Base-by-base conservation (phyloP, 2,113 vertebrate genomes). In the Phaethon lepturus region DNA sequence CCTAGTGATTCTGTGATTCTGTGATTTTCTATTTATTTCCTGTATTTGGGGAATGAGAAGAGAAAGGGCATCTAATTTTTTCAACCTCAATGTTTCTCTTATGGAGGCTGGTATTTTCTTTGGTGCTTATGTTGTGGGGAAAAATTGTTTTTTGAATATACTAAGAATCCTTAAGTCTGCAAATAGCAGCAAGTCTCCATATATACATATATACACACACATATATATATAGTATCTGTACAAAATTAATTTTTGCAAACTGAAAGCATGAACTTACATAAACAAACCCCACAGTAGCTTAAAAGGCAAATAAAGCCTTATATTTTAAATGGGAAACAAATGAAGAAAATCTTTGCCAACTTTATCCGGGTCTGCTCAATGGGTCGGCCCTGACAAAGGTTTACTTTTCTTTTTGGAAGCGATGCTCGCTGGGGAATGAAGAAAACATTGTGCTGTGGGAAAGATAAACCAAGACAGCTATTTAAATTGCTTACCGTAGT, bases 381-480 rank as follows among this genome's bases (percentile, higher is more conserved):
- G 45, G 42, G 45, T 56, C 85, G 38, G 31, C 23, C 7, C 62
- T 88, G 68, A 94, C 75, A 83, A 95, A 96, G 71, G 58, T 93
- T 88, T 67, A 60, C 35, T 88, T 73, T 52, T 63, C 35, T 47
- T 75, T 72, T 63, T 67, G n/a, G 66, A 92, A 82, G 60, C 49
- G 28, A 55, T 49, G 73, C n/a, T 53, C 87, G 55, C 45, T 67
- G 52, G n/a, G 38, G 47, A 94, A 82, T 28, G 86, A 93, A 85
- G 52, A 81, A 92, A 94, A 91, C 47, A 35, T 53, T 86, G 67
- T 67, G 50, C 56, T 84, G 45, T 50, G 88, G 38, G 80, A 77
- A 75, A 56, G 52, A 69, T 81, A 81, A 95, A 94, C 35, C 44
- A 49, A 94, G 86, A 69, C 58, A 95, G 67, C 79, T 92, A 67